Conservation (phyloP, 1,140 invertebrate genomes). For the Zaprionus ornatus region DNA sequence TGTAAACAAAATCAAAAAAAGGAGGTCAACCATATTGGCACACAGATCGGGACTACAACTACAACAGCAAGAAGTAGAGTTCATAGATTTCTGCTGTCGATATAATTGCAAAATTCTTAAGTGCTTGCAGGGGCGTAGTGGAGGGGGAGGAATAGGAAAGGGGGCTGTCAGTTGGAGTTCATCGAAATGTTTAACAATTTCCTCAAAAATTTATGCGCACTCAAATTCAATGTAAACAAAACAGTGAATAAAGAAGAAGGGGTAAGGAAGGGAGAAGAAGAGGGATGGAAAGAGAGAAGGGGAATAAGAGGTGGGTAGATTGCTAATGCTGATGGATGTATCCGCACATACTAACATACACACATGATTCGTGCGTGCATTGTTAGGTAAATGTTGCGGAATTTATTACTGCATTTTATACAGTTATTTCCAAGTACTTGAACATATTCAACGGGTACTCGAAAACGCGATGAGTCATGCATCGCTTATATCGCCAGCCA, state of each 20-base stretch:
- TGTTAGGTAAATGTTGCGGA: conserved; percentile 35
- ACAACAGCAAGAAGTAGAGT: conserved; percentile 15
- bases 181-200: conserved; percentile 21
- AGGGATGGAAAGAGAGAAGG: background rate
- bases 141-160: background rate
- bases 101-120: conserved; percentile 55
- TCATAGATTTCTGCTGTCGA: conserved; percentile 19
- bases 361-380: background rate
- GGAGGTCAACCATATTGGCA: conserved; percentile 67
- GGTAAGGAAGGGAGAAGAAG: background rate
- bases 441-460: background rate
- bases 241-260: conserved; percentile 9
- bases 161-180: background rate
- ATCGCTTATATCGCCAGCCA: conserved; percentile 32
- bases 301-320: background rate
- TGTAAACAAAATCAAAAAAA: conserved; percentile 71
- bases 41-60: conserved; percentile 38
- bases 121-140: conserved; percentile 23
- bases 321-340: conserved; percentile 1
- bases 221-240: conserved; percentile 43
- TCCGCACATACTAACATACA: background rate
- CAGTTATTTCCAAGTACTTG: conserved; percentile 29
- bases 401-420: conserved; percentile 42
- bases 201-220: conserved; percentile 34
- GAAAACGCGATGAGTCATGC: conserved; percentile 36